Percentiles rank a stretch among this genome's conserved stretches.
phyloP scores from a whole-genome alignment of 2,797 vertebrate genomes.

The Chrysolophus pictus region DNA sequence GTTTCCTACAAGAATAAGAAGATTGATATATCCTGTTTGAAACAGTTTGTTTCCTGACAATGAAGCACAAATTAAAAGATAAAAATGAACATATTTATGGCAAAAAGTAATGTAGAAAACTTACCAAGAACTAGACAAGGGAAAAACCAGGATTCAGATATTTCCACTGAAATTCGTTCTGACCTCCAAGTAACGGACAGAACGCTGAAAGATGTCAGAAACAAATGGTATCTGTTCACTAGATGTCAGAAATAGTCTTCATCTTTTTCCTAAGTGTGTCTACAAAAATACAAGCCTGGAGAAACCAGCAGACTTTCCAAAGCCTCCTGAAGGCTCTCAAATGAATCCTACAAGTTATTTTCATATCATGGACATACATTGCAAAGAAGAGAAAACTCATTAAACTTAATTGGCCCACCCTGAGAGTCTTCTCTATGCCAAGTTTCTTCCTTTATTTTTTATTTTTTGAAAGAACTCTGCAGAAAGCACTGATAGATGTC shows the following conservation, averaged over 20 bases:
- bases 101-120: not conserved
- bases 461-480: not conserved
- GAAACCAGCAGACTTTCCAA: not conserved
- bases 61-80: not conserved
- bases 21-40: not conserved
- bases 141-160: not conserved
- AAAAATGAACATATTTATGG: not conserved
- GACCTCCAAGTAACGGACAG: not conserved
- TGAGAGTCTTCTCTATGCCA: not conserved
- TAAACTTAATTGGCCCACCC: constrained; percentile 25
- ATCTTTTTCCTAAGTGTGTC: not conserved
- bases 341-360: not conserved
- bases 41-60: not conserved
- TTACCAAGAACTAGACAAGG: not conserved
- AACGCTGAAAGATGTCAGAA: not conserved
- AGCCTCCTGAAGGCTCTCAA: not conserved
- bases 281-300: not conserved
- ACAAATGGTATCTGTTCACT: not conserved
- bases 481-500: not conserved
- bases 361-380: not conserved
- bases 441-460: not conserved
- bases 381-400: constrained; percentile 29
- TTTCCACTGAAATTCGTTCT: not conserved
- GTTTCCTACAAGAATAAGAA: not conserved
- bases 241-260: not conserved